phyloP scores from a whole-genome alignment of 2,797 vertebrate species.

The Poecilia wingei region DNA sequence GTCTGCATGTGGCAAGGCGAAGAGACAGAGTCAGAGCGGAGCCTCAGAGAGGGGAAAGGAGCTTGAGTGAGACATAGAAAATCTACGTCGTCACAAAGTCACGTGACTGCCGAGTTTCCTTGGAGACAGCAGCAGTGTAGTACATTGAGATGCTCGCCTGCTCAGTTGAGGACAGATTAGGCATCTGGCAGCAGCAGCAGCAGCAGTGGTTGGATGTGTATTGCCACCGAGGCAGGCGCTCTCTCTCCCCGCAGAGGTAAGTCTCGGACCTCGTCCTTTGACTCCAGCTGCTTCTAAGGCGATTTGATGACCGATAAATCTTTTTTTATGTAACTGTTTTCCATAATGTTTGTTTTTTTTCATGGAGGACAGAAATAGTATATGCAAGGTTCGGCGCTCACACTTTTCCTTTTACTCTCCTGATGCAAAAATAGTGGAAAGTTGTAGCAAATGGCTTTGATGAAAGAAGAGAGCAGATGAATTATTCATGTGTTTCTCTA shows the following conservation, averaged over 20 bases:
- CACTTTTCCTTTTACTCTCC: conserved; percentile 10
- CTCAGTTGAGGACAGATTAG: conserved; percentile 77
- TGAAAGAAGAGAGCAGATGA: not conserved
- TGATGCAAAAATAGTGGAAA: not conserved
- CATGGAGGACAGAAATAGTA: conserved; percentile 24
- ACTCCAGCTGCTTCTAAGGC: conserved; percentile 32
- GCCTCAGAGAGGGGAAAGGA: conserved; percentile 46
- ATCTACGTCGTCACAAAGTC: conserved; percentile 74
- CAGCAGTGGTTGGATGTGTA: conserved; percentile 73
- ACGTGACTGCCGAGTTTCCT: conserved; percentile 85
- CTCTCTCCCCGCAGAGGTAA: conserved; percentile 75
- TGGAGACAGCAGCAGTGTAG: conserved; percentile 85
- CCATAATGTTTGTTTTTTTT: not conserved
- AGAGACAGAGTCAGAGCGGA: conserved; percentile 39
- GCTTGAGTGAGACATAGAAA: conserved; percentile 26
- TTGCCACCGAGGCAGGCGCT: conserved; percentile 70
- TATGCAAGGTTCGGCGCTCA: conserved; percentile 32
- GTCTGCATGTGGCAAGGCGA: conserved; percentile 39
- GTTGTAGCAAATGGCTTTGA: not conserved
- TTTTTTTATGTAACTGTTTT: conserved; percentile 11
- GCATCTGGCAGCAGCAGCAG: conserved; percentile 71
- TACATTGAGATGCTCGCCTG: conserved; percentile 83
- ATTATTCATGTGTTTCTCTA: not conserved
- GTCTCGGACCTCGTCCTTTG: conserved; percentile 50
- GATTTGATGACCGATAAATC: not conserved